Evolutionary conservation across 2,888 invertebrate genomes (phyloP).

Genomic region (Aphrophora alni): DNA sequence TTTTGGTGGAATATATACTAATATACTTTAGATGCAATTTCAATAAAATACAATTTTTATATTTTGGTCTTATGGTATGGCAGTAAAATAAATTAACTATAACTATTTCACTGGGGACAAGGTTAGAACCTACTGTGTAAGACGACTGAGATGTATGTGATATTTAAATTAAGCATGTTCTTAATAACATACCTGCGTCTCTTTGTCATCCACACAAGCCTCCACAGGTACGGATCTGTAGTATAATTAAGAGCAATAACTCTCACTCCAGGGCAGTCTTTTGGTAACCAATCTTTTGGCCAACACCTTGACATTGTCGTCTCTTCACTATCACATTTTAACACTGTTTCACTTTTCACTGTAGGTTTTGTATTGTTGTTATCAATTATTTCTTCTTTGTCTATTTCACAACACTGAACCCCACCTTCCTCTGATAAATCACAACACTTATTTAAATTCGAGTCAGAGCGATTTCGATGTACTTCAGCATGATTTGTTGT

Average conservation of each 20-base stretch:
- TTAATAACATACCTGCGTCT: conserved; percentile 66
- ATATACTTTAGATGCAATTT: too few relatives aligned
- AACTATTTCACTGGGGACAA: too few relatives aligned
- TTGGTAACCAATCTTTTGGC: conserved; percentile 86
- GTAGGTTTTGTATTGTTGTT: conserved; percentile 56
- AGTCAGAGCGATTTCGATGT: conserved; percentile 28
- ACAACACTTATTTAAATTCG: neutral
- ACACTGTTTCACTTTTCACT: conserved; percentile 54
- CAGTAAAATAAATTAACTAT: too few relatives aligned
- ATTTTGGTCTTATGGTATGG: too few relatives aligned
- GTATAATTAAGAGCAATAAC: conserved; percentile 84
- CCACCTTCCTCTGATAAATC: conserved; percentile 2
- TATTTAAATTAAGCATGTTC: too few relatives aligned
- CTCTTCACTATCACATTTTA: conserved; percentile 44
- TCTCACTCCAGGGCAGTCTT: conserved; percentile 77
- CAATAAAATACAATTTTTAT: too few relatives aligned
- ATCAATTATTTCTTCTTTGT: neutral
- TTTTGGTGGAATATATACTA: too few relatives aligned
- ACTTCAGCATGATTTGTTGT: neutral
- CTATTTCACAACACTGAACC: neutral
- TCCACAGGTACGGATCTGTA: conserved; percentile 78
- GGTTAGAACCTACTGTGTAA: too few relatives aligned
- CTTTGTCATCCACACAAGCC: conserved; percentile 74
- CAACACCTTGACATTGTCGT: conserved; percentile 64
- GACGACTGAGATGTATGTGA: too few relatives aligned